These are phyloP conservation scores for Plectrocnemia conspersa DNA, from an alignment of 1,140 invertebrate genomes.

Conservation along the genomic window DNA sequence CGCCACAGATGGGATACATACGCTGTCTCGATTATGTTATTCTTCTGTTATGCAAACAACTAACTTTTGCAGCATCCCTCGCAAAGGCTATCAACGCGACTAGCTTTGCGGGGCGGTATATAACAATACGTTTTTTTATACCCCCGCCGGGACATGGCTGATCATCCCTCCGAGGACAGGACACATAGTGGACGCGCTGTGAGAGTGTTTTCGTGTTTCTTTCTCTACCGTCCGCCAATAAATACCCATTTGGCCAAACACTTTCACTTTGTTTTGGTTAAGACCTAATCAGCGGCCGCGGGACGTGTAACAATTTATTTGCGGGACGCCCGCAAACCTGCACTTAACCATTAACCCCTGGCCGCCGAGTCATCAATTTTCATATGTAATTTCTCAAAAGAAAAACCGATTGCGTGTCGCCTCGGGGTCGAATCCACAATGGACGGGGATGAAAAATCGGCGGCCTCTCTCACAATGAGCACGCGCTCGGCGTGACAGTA, in stretches of 20 bases:
- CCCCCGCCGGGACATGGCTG: too few species aligned
- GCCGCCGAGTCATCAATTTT: not conserved
- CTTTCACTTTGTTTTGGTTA: conserved; percentile 21
- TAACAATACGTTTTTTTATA: too few species aligned
- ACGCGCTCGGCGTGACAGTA: too few species aligned
- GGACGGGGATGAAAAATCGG: not conserved
- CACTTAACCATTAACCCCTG: not conserved
- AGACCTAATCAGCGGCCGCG: conserved; percentile 13
- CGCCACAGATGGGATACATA: too few species aligned
- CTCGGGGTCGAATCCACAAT: not conserved
- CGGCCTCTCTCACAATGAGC: not conserved
- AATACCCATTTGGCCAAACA: conserved; percentile 14
- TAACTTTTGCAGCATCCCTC: not conserved
- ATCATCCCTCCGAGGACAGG: not conserved
- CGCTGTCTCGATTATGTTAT: too few species aligned
- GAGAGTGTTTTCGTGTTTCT: conserved; percentile 16
- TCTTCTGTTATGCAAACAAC: too few species aligned
- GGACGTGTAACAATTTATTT: conserved; percentile 7
- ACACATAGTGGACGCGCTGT: not conserved
- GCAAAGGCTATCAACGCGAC: too few species aligned
- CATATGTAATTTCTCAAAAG: too few species aligned
- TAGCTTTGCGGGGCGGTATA: not conserved
- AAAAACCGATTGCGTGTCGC: not conserved
- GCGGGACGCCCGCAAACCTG: not conserved
- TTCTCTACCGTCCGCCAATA: conserved; percentile 1